phyloP scores from a whole-genome alignment of 2,113 vertebrate genomes.

The Willisornis vidua region DNA sequence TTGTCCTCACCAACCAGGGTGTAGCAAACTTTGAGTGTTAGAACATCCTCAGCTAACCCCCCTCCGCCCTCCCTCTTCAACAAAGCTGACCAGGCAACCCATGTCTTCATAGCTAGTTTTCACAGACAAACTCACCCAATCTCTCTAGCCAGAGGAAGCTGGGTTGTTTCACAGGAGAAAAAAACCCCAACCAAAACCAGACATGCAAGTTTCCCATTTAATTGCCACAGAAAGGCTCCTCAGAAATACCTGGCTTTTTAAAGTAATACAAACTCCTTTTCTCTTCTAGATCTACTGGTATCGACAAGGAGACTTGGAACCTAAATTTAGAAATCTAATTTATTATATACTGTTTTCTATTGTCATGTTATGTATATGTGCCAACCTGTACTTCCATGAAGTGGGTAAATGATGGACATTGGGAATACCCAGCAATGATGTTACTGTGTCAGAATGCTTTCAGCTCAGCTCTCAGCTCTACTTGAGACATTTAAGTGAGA shows the following conservation, averaged over 20 bases:
- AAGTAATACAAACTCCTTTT: constrained; percentile 4
- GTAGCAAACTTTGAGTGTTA: background rate
- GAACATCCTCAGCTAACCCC: background rate
- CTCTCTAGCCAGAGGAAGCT: background rate
- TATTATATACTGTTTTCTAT: constrained; percentile 95
- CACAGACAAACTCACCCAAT: background rate
- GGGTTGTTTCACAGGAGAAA: background rate
- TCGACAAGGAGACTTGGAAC: constrained; percentile 96
- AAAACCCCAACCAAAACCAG: background rate
- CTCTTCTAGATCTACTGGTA: constrained; percentile 92
- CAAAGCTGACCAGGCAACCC: background rate
- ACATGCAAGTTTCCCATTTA: background rate
- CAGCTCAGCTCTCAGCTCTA: constrained; percentile 35
- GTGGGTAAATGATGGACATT: constrained; percentile 79
- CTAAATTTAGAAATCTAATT: constrained; percentile 96
- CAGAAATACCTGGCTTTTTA: background rate
- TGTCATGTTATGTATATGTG: constrained; percentile 96
- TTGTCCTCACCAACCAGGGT: background rate
- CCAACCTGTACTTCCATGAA: constrained; percentile 97
- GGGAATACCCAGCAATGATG: background rate
- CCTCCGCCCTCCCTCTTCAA: background rate
- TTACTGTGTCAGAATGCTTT: constrained; percentile 31
- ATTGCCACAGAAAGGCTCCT: background rate
- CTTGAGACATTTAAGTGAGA: background rate
- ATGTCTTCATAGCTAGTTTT: background rate